These are phyloP conservation scores for Cenopis cana DNA, from an alignment of 2,888 invertebrate species.

Conservation along the genomic window DNA sequence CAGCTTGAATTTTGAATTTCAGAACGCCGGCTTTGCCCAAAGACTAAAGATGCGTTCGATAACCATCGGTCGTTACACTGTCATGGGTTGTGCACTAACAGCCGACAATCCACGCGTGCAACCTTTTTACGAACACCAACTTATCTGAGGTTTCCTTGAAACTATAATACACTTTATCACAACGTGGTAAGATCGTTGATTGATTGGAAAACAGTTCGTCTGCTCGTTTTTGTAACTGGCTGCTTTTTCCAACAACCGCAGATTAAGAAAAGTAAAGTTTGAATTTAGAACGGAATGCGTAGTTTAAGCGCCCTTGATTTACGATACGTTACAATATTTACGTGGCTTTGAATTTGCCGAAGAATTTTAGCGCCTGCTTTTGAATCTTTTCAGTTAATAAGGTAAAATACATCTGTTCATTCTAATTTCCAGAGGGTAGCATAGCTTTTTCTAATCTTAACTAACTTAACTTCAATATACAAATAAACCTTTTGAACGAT, in stretches of 20 bases:
- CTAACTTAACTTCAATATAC: too few relatives aligned
- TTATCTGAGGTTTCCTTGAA: conserved; percentile 36
- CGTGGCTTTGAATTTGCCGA: conserved; percentile 51
- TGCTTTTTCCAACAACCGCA: conserved; percentile 43
- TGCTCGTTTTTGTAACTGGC: conserved; percentile 38
- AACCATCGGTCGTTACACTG: conserved; percentile 79
- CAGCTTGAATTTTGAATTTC: conserved; percentile 35
- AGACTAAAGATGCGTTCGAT: conserved; percentile 62
- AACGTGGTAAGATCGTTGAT: neutral
- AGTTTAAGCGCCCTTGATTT: conserved; percentile 74
- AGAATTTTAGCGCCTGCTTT: conserved; percentile 72
- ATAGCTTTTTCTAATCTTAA: neutral
- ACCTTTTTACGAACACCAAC: conserved; percentile 59
- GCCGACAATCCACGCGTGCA: conserved; percentile 77
- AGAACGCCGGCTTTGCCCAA: conserved; percentile 37
- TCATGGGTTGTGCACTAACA: conserved; percentile 80
- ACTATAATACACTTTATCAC: conserved; percentile 18
- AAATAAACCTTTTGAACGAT: too few relatives aligned
- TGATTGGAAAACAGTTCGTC: conserved; percentile 3
- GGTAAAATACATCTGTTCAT: neutral
- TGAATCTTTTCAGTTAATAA: conserved; percentile 15
- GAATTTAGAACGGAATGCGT: conserved; percentile 38
- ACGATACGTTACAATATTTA: conserved; percentile 55
- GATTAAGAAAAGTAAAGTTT: conserved; percentile 41
- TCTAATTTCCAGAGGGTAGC: neutral